phyloP scores from a whole-genome alignment of 2,113 vertebrate species.

The Tinamus guttatus region DNA sequence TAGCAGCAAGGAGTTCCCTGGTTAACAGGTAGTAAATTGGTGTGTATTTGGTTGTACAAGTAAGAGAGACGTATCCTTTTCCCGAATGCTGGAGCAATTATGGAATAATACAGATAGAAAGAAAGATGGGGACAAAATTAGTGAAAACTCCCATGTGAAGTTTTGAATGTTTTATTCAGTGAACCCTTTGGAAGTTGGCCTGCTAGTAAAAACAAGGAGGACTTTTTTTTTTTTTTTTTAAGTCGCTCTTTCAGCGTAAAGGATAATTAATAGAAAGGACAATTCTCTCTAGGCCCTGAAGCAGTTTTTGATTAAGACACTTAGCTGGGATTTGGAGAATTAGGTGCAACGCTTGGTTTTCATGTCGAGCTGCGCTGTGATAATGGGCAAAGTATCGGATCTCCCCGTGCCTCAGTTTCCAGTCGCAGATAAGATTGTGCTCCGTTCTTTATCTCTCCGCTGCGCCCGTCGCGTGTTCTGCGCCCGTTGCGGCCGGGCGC shows the following conservation, averaged over 20 bases:
- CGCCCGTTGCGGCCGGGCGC: constrained; percentile 5
- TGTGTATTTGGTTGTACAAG: neutral
- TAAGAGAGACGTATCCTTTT: neutral
- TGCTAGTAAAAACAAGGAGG: constrained; percentile 16
- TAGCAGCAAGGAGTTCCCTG: neutral
- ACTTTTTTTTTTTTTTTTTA: neutral
- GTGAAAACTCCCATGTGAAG: constrained; percentile 37
- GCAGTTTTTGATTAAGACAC: constrained; percentile 65
- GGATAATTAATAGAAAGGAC: constrained; percentile 69
- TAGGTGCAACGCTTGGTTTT: constrained; percentile 18
- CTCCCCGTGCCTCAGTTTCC: constrained; percentile 29
- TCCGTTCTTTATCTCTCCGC: neutral
- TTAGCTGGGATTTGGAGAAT: constrained; percentile 52
- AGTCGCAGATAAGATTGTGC: neutral
- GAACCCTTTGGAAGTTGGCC: constrained; percentile 48
- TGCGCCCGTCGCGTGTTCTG: neutral
- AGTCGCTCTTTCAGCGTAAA: constrained; percentile 19
- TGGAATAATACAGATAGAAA: constrained; percentile 8
- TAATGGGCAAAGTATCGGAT: neutral
- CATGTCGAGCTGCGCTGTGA: constrained; percentile 13
- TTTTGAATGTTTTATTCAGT: constrained; percentile 43
- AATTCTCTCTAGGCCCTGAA: constrained; percentile 63
- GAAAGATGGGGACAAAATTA: constrained; percentile 2
- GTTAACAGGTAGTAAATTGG: neutral
- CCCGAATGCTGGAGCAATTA: neutral